Evolutionary conservation across 2,888 invertebrate species (phyloP).

Genomic region (Hermaeophaga mercurialis): DNA sequence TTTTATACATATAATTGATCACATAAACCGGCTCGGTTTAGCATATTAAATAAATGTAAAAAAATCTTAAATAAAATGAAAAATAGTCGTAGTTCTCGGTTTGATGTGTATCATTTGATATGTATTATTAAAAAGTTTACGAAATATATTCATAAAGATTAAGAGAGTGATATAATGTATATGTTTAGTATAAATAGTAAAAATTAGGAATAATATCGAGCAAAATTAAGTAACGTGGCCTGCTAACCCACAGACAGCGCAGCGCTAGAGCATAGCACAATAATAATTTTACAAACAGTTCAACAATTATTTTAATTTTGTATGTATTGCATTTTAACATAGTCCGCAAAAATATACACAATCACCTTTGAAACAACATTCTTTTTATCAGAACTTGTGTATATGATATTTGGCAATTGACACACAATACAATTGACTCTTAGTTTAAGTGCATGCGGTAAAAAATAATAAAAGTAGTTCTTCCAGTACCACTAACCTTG

Average conservation of each 20-base stretch:
- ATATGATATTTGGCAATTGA: conserved; percentile 52
- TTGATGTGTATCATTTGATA: conserved; percentile 29
- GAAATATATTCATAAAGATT: conserved; percentile 26
- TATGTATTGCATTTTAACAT: conserved; percentile 34
- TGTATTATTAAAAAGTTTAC: conserved; percentile 16
- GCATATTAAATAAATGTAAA: no score
- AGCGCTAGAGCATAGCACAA: conserved; percentile 41
- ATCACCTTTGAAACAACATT: no score
- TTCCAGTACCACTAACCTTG: conserved; percentile 57
- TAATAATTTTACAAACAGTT: conserved; percentile 35
- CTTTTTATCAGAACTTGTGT: no score
- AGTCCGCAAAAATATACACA: conserved; percentile 16
- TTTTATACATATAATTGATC: conserved; percentile 34
- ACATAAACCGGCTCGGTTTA: conserved; percentile 33
- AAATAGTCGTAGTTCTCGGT: conserved; percentile 19
- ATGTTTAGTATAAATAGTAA: conserved; percentile 31
- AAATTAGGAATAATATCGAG: conserved; percentile 38
- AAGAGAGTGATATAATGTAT: conserved; percentile 24
- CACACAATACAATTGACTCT: conserved; percentile 58
- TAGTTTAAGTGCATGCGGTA: conserved; percentile 56
- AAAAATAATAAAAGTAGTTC: conserved; percentile 52
- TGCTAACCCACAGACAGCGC: conserved; percentile 47
- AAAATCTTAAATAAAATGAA: no score
- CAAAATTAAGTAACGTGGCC: conserved; percentile 50
- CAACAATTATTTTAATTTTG: conserved; percentile 31